Evolutionary conservation across 2,888 invertebrate species (phyloP).

Genomic region (Eilema sororculum): DNA sequence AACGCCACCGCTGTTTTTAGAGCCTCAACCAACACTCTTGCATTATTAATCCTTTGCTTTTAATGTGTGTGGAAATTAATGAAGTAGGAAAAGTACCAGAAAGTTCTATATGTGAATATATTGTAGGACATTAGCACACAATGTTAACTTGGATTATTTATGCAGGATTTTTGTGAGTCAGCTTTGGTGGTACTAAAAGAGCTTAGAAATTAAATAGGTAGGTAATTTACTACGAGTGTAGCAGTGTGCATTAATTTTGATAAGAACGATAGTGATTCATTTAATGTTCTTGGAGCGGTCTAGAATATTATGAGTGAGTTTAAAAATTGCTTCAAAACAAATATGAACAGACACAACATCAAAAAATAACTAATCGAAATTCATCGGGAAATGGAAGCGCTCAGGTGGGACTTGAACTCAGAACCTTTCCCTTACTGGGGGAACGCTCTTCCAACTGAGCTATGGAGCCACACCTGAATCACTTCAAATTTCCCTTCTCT

Average conservation of each 20-base stretch:
- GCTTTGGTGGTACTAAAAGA: slow-evolving; percentile 8
- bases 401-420: too few species aligned
- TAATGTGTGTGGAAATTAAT: slow-evolving; percentile 82
- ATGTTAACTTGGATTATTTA: slow-evolving; percentile 43
- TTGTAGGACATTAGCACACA: slow-evolving; percentile 35
- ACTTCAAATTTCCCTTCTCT: too few species aligned
- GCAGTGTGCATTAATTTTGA: not conserved
- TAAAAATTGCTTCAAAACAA: too few species aligned
- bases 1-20: slow-evolving; percentile 37
- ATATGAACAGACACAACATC: too few species aligned
- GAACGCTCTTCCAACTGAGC: too few species aligned
- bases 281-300: too few species aligned
- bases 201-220: slow-evolving; percentile 1
- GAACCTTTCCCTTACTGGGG: too few species aligned
- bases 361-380: too few species aligned
- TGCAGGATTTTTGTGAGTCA: slow-evolving; percentile 46
- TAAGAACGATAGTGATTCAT: not conserved
- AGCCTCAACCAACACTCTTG: slow-evolving; percentile 62
- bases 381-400: too few species aligned
- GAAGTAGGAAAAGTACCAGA: slow-evolving; percentile 71
- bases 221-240: not conserved
- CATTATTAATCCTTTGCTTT: slow-evolving; percentile 78
- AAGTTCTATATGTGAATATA: slow-evolving; percentile 30
- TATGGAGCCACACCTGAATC: too few species aligned
- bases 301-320: too few species aligned